These are phyloP conservation scores for Liodrosophila aerea DNA, from an alignment of 2,888 invertebrate genomes.

Conservation along the genomic window DNA sequence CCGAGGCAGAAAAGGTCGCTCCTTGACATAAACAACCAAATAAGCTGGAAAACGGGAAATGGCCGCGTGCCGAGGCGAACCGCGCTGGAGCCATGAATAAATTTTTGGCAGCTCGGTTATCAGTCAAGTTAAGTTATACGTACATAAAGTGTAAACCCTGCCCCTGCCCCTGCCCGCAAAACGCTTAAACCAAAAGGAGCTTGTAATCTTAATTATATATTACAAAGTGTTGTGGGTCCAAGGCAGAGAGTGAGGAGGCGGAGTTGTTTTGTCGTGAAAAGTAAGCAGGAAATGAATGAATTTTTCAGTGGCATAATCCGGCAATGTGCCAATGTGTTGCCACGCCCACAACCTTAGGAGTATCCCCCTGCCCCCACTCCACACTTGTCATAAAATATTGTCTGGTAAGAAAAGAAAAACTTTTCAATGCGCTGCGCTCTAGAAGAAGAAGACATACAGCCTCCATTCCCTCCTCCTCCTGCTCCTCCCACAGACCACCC, in stretches of 20 bases:
- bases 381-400: slow-evolving; percentile 76
- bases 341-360: slow-evolving; percentile 26
- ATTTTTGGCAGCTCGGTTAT: slow-evolving; percentile 69
- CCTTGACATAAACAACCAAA: slow-evolving; percentile 51
- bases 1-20: slow-evolving; percentile 33
- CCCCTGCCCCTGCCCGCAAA: slow-evolving; percentile 14
- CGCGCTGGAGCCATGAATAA: slow-evolving; percentile 65
- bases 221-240: slow-evolving; percentile 67
- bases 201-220: slow-evolving; percentile 78
- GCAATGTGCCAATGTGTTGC: slow-evolving; percentile 73
- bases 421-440: slow-evolving; percentile 59
- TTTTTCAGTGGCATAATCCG: slow-evolving; percentile 76
- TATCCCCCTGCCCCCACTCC: not conserved
- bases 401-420: slow-evolving; percentile 75
- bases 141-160: slow-evolving; percentile 59
- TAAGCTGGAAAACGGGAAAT: slow-evolving; percentile 44
- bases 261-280: slow-evolving; percentile 52
- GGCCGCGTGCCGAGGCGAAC: slow-evolving; percentile 31
- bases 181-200: slow-evolving; percentile 65
- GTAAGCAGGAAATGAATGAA: slow-evolving; percentile 74
- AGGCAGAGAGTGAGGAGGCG: not conserved
- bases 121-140: slow-evolving; percentile 65
- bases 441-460: slow-evolving; percentile 37
- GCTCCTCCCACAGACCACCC: not conserved
- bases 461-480: not conserved